A percentile compares a stretch with the other conserved stretches of the same genome.
Conservation (phyloP, 2,113 vertebrate species). For the Falcunculus frontatus region DNA sequence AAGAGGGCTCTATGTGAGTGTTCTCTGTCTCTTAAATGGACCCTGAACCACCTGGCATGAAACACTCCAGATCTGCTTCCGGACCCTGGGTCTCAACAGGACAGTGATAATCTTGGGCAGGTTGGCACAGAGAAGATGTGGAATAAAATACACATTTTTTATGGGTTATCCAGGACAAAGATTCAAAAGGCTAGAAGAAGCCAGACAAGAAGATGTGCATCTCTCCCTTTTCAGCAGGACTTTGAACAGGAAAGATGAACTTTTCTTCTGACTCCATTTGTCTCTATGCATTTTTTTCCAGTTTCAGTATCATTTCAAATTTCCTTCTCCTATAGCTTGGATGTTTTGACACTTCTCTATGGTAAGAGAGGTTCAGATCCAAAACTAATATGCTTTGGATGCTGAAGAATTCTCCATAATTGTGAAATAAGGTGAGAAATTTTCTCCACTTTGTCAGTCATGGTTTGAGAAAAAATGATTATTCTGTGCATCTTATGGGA, state of each 20-base stretch:
- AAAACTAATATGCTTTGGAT: not conserved
- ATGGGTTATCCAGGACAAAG: not conserved
- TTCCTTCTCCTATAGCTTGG: not conserved
- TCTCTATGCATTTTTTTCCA: not conserved
- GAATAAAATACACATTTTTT: not conserved
- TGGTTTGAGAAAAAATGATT: not conserved
- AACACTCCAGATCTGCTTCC: not conserved
- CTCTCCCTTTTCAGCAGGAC: not conserved
- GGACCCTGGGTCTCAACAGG: not conserved
- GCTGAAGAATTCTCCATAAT: not conserved
- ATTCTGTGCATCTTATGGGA: not conserved
- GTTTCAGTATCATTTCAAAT: not conserved
- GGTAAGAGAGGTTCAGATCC: not conserved
- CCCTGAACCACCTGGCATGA: rapidly evolving
- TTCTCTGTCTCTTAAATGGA: not conserved
- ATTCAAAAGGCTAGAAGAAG: not conserved
- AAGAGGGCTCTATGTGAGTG: not conserved
- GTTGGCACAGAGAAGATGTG: not conserved
- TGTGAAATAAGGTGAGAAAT: not conserved
- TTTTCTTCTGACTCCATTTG: not conserved
- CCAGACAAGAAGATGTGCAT: not conserved
- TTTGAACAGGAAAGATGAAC: not conserved
- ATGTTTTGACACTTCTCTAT: not conserved
- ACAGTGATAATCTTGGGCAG: not conserved
- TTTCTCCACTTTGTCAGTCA: not conserved